Base-by-base conservation (phyloP, 1,140 invertebrate species). In the Dufourea novaeangliae region DNA sequence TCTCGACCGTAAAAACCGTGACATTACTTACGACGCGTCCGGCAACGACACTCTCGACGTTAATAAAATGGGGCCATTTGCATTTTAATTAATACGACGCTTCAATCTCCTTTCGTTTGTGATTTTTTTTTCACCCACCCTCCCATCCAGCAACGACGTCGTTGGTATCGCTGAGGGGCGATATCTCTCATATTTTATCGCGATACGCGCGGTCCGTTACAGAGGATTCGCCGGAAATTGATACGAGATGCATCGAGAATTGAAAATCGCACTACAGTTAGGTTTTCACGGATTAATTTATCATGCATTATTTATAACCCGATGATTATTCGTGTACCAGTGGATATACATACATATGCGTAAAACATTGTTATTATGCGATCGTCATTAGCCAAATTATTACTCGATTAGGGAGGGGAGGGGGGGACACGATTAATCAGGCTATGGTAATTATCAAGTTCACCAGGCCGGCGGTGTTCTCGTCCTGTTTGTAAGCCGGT, bases 331-430 rank as follows among this genome's bases (percentile, higher is more conserved):
- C 74, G 63, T n/a, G 46, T 54, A 41, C 54, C 59, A 64, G 44
- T 67, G 59, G 76, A 81, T 85, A n/a, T n/a, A n/a, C n/a, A n/a
- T n/a, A n/a, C n/a, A n/a, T 85, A 85, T 84, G 69, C 78, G 84
- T 79, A 80, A 54, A 73, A 61, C 63, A 68, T 80, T 83, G 70
- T 77, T 78, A 72, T 83, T 70, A 68, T 71, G 50, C 82, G 78
- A 73, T 84, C 81, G 78, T 84, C 78, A 82, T 84, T 83, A 84
- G 83, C 39, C 77, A 29, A 84, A 84, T 85, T 85, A 85, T 85
- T 84, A 78, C 78, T 74, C 83, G 73, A 85, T 85, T 85, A 85
- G 73, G 78, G 61, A 39, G 25, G 20, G 20, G 5, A 0, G 17
- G 44, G 17, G 20, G 6, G 46, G 20, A n/a, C 17, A n/a, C 83